These are phyloP conservation scores for Pseudococcus jackbeardsleyi DNA, from an alignment of 2,888 invertebrate genomes.

Conservation along the genomic window DNA sequence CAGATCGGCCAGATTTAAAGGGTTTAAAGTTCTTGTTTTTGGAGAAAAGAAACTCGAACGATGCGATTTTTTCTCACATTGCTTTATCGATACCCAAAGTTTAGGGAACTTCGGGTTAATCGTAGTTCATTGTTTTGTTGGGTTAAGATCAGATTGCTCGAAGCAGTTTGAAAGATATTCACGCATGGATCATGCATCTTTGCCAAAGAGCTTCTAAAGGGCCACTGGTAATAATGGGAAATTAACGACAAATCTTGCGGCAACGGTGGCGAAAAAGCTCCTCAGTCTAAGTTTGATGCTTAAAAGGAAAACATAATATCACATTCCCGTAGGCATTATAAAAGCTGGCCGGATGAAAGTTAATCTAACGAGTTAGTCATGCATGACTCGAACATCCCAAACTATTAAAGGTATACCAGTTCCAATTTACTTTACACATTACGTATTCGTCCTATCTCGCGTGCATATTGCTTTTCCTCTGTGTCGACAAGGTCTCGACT, in stretches of 20 bases:
- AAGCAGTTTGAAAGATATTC: neutral
- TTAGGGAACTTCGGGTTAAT: neutral
- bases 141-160: neutral
- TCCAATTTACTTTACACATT: constrained; percentile 46
- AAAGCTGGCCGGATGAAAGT: constrained; percentile 60
- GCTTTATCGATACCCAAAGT: neutral
- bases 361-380: constrained; percentile 61
- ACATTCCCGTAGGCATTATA: constrained; percentile 57
- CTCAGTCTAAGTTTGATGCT: neutral
- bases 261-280: neutral
- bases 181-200: neutral
- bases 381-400: constrained; percentile 57
- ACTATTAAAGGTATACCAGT: constrained; percentile 58
- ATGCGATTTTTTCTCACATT: neutral
- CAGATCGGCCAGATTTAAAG: neutral
- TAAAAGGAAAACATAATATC: constrained; percentile 47
- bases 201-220: neutral
- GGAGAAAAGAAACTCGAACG: neutral
- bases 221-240: constrained; percentile 11
- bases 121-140: neutral
- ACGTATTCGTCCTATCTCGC: constrained; percentile 46
- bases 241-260: constrained; percentile 15
- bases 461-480: constrained; percentile 44
- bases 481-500: neutral
- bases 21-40: neutral